Conservation (phyloP, 2,113 vertebrate species). For the Tragelaphus scriptus region DNA sequence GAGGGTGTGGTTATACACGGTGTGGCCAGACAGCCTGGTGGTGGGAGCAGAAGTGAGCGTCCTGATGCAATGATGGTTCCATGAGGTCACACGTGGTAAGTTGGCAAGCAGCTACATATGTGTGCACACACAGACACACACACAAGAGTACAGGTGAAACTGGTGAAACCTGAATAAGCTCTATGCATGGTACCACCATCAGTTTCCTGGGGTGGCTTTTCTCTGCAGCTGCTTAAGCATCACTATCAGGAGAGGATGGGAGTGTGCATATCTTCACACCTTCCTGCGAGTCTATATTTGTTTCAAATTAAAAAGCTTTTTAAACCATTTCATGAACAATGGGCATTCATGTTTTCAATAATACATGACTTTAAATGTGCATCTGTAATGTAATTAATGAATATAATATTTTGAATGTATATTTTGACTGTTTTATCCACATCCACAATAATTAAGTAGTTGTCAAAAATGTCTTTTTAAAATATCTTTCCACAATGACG, state of each 20-base stretch:
- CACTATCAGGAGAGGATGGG: not conserved
- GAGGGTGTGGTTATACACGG: not conserved
- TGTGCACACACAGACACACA: too few species aligned
- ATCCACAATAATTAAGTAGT: not conserved
- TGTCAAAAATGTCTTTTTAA: not conserved
- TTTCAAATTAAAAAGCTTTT: not conserved
- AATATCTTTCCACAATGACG: not conserved
- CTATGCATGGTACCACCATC: too few species aligned
- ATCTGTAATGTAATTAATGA: not conserved
- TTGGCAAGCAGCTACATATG: not conserved
- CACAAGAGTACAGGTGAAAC: not conserved
- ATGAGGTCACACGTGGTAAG: not conserved
- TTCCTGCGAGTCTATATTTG: not conserved
- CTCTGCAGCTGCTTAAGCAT: not conserved
- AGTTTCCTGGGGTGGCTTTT: not conserved
- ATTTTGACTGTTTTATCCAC: not conserved
- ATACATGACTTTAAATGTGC: not conserved
- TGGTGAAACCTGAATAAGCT: not conserved
- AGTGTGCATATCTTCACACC: not conserved
- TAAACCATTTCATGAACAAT: not conserved
- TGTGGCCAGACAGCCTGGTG: not conserved
- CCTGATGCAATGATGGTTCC: too few species aligned
- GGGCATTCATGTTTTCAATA: not conserved
- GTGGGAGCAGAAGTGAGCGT: not conserved
- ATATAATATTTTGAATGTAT: not conserved